Percentiles rank a stretch among this genome's conserved stretches.
Evolutionary conservation across 1,140 invertebrate species (phyloP).

Genomic region (Adelges cooleyi): DNA sequence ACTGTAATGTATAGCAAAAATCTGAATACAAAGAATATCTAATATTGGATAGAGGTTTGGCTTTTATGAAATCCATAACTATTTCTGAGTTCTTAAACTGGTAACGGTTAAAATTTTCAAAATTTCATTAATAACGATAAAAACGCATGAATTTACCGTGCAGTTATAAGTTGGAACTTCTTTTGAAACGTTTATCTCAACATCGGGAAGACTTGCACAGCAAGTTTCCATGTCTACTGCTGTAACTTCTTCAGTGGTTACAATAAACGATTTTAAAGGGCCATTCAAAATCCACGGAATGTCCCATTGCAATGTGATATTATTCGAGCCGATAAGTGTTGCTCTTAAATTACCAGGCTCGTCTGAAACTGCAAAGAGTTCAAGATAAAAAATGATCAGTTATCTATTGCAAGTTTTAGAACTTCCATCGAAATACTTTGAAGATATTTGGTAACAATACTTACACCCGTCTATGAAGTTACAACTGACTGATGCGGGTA

Average conservation of each 20-base stretch:
- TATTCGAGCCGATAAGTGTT: not conserved
- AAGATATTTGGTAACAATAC: too few species aligned
- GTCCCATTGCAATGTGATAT: too few species aligned
- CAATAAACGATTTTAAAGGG: not conserved
- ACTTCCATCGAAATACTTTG: too few species aligned
- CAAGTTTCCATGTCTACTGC: not conserved
- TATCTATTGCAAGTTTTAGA: too few species aligned
- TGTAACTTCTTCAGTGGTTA: not conserved
- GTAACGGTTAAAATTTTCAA: not conserved
- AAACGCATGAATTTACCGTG: not conserved
- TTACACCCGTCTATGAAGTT: conserved; percentile 4
- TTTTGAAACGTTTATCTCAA: not conserved
- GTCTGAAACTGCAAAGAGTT: not conserved
- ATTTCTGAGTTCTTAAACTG: too few species aligned
- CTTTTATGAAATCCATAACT: too few species aligned
- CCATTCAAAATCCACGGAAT: too few species aligned
- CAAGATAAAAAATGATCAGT: too few species aligned
- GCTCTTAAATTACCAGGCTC: not conserved
- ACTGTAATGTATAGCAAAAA: not conserved
- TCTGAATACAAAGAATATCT: not conserved
- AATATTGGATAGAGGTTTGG: too few species aligned
- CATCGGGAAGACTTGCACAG: not conserved
- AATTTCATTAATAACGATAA: too few species aligned
- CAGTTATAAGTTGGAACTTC: not conserved
- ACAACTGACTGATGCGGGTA: not conserved